A percentile compares a stretch with the other conserved stretches of the same genome.
phyloP scores from a whole-genome alignment of 1,140 invertebrate genomes.

The Conus ventricosus region DNA sequence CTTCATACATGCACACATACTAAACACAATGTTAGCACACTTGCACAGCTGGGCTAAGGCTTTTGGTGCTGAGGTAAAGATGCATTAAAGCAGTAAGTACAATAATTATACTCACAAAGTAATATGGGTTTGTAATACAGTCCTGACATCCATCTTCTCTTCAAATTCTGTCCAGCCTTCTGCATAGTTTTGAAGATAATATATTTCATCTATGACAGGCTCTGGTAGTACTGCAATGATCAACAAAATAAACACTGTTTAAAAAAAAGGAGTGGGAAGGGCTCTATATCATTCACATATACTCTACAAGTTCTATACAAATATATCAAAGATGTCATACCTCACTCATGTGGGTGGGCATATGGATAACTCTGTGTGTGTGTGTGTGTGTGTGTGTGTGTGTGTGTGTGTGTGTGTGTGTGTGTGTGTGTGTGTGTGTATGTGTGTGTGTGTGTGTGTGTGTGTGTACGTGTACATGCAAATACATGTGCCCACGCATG shows the following conservation, averaged over 20 bases:
- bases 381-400: no score
- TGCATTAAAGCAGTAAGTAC: background rate
- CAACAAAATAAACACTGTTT: no score
- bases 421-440: background rate
- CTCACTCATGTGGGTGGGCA: background rate
- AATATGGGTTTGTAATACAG: constrained; percentile 55
- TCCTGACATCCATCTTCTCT: constrained; percentile 85
- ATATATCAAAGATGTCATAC: background rate
- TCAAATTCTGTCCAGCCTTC: constrained; percentile 87
- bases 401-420: no score
- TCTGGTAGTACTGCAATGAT: constrained; percentile 43
- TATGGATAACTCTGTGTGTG: background rate
- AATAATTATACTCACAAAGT: constrained; percentile 36
- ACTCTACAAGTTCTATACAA: no score
- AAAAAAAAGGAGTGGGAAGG: no score
- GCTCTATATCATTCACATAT: no score
- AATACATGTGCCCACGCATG: background rate
- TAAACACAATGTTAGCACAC: background rate
- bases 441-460: constrained; percentile 11
- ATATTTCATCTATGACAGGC: constrained; percentile 83
- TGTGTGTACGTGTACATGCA: background rate
- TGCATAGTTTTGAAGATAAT: constrained; percentile 89
- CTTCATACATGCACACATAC: constrained; percentile 34
- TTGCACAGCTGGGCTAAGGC: no score
- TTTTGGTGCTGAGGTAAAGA: background rate